Base-by-base conservation (phyloP, 2,797 vertebrate species). In the Meda fulgida region DNA sequence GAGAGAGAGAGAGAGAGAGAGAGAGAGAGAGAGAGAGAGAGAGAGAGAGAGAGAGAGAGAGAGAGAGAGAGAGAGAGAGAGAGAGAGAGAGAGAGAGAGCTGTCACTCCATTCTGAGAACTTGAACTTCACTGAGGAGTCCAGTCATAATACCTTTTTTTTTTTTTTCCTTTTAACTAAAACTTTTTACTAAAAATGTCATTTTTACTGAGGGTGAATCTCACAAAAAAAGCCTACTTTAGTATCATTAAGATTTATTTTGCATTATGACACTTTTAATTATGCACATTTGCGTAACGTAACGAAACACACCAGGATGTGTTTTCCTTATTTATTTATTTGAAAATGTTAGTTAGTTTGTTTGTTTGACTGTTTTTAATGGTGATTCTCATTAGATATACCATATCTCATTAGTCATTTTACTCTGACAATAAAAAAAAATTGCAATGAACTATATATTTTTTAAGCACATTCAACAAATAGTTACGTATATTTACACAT, bases 1-100 rank as follows among this genome's bases (percentile, higher is more conserved):
- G 53, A 48, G 77, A 55, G 86, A 86, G 60, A 87, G 89, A 78
- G 87, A 80, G 5, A 77, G 34, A 71, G 43, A 58, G 43, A 86
- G 81, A 83, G 51, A 80, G 1, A 85, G 70, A 63, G 26, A 53
- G 18, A 46, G 13, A 19, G 55, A 84, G 21, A 79, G 46, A 66
- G 46, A 75, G 8, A 75, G 58, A 71, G 38, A 21, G 89, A 81
- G 13, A 89, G 77, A 81, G 40, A 48, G 77, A 55, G 85, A 88
- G 88, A 89, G 86, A 34, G 34, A 34, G 3, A 34, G 60, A 87
- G 89, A 78, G 85, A 78, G 3, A 71, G 34, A 71, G 26, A 58
- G 34, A 83, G 77, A 82, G 46, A 80, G 1, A 85, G 70, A 63
- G 23, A 53, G 18, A 46, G 13, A 19, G 55, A 84, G 21, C 75